phyloP scores from a whole-genome alignment of 2,888 invertebrate species.

The Epistrophe eligans region DNA sequence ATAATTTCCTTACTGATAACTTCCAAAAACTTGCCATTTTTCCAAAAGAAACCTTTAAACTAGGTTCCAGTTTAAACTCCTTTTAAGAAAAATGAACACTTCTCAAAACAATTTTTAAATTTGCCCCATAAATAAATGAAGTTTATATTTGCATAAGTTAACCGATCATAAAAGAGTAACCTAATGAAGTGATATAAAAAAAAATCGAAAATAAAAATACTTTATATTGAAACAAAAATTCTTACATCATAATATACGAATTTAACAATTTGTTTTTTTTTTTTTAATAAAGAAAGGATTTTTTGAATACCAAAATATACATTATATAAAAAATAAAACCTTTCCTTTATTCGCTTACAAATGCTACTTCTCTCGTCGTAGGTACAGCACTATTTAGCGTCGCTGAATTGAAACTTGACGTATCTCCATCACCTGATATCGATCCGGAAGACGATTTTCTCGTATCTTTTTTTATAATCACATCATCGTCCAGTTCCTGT shows the following conservation, averaged over 20 bases:
- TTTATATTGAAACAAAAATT: constrained; percentile 6
- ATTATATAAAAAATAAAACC: background rate
- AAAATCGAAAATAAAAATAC: background rate
- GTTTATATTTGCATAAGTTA: background rate
- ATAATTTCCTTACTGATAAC: too few relatives aligned
- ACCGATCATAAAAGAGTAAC: background rate
- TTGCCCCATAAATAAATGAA: background rate
- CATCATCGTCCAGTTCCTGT: constrained; percentile 53
- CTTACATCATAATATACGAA: constrained; percentile 1
- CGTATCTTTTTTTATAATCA: constrained; percentile 75
- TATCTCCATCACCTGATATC: constrained; percentile 63
- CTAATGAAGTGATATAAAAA: background rate
- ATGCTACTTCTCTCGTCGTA: constrained; percentile 82
- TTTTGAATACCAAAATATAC: constrained; percentile 7
- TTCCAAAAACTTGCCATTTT: too few relatives aligned
- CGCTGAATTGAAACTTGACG: constrained; percentile 59
- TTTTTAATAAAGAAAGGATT: constrained; percentile 1
- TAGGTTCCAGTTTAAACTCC: too few relatives aligned
- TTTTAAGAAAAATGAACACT: background rate
- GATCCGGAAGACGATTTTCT: constrained; percentile 76
- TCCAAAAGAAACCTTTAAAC: too few relatives aligned
- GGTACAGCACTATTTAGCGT: constrained; percentile 67
- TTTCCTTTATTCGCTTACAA: constrained; percentile 82
- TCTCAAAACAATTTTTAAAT: background rate
- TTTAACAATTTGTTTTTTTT: constrained; percentile 9